These are phyloP conservation scores for Rhinichthys klamathensis DNA, from an alignment of 2,113 vertebrate genomes.

Conservation along the genomic window DNA sequence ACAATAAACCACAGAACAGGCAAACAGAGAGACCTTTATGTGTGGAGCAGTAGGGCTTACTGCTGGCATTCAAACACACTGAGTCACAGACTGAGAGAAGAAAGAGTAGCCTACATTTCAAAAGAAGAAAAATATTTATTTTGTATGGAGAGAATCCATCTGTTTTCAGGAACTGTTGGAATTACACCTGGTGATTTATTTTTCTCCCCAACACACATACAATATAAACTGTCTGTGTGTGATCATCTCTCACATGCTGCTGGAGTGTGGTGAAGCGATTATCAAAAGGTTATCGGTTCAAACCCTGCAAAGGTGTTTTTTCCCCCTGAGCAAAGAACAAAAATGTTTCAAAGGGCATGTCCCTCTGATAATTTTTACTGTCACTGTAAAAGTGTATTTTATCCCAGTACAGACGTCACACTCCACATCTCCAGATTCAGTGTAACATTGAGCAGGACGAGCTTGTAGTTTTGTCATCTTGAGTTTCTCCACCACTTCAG, in stretches of 20 bases:
- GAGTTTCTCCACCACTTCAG: no score
- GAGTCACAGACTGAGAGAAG: neutral
- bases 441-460: neutral
- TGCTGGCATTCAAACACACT: neutral
- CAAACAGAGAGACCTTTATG: conserved; percentile 33
- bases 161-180: neutral
- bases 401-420: neutral
- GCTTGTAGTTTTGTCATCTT: neutral
- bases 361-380: neutral
- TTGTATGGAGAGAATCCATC: neutral
- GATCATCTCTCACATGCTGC: neutral
- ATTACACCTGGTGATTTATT: neutral
- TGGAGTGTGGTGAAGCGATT: neutral
- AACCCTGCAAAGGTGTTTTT: neutral
- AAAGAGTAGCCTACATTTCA: no score
- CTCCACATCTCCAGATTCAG: neutral
- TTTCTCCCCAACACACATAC: neutral
- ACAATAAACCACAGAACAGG: neutral
- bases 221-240: neutral
- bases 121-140: neutral
- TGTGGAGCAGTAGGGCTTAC: neutral
- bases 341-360: neutral
- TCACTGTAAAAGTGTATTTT: no score
- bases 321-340: neutral
- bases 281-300: neutral